phyloP scores from a whole-genome alignment of 2,113 vertebrate species.

The Aspiorhynchus laticeps region DNA sequence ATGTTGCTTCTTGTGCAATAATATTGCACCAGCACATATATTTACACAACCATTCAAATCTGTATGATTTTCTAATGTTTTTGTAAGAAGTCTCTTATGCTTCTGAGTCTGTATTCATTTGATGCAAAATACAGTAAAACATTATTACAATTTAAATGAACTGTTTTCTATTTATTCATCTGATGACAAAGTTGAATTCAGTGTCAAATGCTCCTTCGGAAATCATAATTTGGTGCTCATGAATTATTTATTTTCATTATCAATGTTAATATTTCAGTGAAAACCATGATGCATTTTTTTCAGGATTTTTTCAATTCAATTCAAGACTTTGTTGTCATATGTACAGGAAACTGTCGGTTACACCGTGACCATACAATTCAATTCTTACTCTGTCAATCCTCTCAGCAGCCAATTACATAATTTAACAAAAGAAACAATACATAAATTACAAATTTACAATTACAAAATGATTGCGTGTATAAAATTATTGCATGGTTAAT shows the following conservation, averaged over 20 bases:
- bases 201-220: background rate
- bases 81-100: background rate
- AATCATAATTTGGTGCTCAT: background rate
- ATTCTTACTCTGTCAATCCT: too few relatives aligned
- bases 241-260: background rate
- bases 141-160: background rate
- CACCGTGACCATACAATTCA: too few relatives aligned
- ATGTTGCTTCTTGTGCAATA: background rate
- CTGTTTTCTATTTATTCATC: background rate
- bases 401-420: too few relatives aligned
- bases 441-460: too few relatives aligned
- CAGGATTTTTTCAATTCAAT: background rate
- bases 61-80: background rate
- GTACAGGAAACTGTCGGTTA: too few relatives aligned
- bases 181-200: background rate
- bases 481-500: too few relatives aligned
- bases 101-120: too few relatives aligned
- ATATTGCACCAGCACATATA: background rate
- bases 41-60: background rate
- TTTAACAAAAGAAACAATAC: too few relatives aligned
- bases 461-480: too few relatives aligned
- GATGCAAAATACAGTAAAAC: background rate
- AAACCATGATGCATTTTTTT: background rate
- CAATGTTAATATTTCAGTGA: background rate
- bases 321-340: too few relatives aligned